These are phyloP conservation scores for Betta splendens DNA, from an alignment of 2,797 vertebrate genomes.

Conservation along the genomic window DNA sequence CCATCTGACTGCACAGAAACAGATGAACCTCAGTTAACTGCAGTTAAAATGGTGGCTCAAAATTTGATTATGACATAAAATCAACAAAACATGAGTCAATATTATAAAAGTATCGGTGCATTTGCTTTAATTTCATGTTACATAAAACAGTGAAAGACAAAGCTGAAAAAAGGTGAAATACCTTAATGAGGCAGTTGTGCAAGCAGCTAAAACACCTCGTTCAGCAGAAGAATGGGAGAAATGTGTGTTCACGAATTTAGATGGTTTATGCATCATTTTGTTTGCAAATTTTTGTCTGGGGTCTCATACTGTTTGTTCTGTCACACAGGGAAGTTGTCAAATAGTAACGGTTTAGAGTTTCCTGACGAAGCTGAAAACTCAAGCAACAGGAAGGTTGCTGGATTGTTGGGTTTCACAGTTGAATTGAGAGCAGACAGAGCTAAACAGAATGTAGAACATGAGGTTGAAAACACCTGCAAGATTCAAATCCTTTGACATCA, in stretches of 20 bases:
- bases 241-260: not conserved
- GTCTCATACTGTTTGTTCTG: rapidly evolving
- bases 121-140: no score
- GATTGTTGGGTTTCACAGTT: not conserved
- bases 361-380: not conserved
- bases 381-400: not conserved
- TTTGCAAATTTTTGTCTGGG: not conserved
- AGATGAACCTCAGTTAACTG: no score
- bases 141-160: no score
- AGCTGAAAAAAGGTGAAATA: slow-evolving; percentile 4
- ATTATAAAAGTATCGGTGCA: no score
- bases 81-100: no score
- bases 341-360: not conserved
- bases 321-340: not conserved
- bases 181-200: slow-evolving; percentile 1
- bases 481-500: not conserved
- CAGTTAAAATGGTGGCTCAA: no score
- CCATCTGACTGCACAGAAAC: no score
- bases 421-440: not conserved
- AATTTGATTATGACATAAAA: no score
- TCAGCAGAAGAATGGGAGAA: not conserved
- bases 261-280: rapidly evolving
- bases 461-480: not conserved
- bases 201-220: not conserved
- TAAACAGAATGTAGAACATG: not conserved